Base-by-base conservation (phyloP, 1,140 invertebrate species). In the Leguminivora glycinivorella region DNA sequence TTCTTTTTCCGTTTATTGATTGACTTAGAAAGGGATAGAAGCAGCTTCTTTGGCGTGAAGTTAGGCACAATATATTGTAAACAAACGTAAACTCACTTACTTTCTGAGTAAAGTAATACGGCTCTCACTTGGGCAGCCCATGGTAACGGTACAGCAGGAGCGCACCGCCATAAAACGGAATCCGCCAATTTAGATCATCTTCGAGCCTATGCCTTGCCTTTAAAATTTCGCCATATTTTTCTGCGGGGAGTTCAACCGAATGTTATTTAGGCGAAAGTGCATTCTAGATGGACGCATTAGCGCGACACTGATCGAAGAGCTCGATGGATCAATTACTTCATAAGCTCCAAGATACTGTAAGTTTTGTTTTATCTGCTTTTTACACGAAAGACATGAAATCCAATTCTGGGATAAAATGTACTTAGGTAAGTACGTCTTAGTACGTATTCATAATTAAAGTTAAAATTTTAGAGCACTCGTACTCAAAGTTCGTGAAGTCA, bases 111-210 rank as follows among this genome's bases (percentile, higher is more conserved):
- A n/a, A n/a, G n/a, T n/a, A n/a, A n/a, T n/a, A n/a, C n/a, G n/a
- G n/a, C n/a, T n/a, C n/a, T n/a, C n/a, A n/a, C n/a, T n/a, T n/a
- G n/a, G n/a, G n/a, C n/a, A n/a, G n/a, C n/a, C n/a, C n/a, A n/a
- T n/a, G n/a, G n/a, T n/a, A n/a, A n/a, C n/a, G n/a, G n/a, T n/a
- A n/a, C n/a, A n/a, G 58, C 58, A 63, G 58, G 58, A 63, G 73
- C 67, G 71, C 68, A 75, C 80, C 74, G 73, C 68, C 78, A 79
- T 84, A 84, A 84, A 84, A 82, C 76, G 69, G 68, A 77, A 75
- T 77, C 76, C 74, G 70, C 72, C 82, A 79, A 84, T 83, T 84
- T 84, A 84, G 82, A 84, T 84, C 81, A 84, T 84, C 82, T 84
- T 67, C 73, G 72, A 76, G 77, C 58, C 56, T 43, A 56, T 43